Evolutionary conservation across 2,797 vertebrate species (phyloP).

Genomic region (Periophthalmus magnuspinnatus): DNA sequence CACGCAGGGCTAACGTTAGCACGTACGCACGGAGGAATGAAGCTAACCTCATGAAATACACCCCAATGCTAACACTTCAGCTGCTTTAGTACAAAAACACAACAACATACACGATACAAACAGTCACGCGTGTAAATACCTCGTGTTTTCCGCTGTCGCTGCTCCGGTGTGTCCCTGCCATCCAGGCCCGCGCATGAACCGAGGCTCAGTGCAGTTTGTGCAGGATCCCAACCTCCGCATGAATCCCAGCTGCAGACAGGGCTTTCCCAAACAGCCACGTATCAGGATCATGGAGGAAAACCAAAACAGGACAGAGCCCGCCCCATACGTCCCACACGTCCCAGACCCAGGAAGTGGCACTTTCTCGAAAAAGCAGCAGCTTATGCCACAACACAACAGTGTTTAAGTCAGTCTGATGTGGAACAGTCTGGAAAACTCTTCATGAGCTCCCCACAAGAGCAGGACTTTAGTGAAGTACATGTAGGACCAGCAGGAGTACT

Average conservation of each 20-base stretch:
- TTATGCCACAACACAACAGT: not conserved
- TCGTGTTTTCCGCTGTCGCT: constrained; percentile 56
- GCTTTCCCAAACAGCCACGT: constrained; percentile 70
- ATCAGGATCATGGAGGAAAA: constrained; percentile 52
- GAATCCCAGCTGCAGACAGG: constrained; percentile 16
- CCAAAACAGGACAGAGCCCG: constrained; percentile 33
- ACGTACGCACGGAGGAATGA: constrained; percentile 27
- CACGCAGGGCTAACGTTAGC: constrained; percentile 9
- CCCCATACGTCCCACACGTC: constrained; percentile 42
- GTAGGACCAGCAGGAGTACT: too few species aligned
- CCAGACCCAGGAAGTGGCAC: constrained; percentile 52
- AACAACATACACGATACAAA: not conserved
- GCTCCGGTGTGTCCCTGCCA: constrained; percentile 86
- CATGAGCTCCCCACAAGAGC: too few species aligned
- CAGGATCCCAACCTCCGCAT: constrained; percentile 31
- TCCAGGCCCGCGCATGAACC: constrained; percentile 81
- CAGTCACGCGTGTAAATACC: constrained; percentile 48
- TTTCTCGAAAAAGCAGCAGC: not conserved
- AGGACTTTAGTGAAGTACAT: too few species aligned
- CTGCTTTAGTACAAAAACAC: not conserved
- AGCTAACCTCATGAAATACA: constrained; percentile 12
- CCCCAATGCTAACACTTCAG: not conserved
- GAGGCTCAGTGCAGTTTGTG: constrained; percentile 31
- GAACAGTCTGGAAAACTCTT: too few species aligned
- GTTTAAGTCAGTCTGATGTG: too few species aligned